A percentile compares a stretch with the other conserved stretches of the same genome.
Conservation (phyloP, 2,113 vertebrate species). For the Ginglymostoma cirratum region DNA sequence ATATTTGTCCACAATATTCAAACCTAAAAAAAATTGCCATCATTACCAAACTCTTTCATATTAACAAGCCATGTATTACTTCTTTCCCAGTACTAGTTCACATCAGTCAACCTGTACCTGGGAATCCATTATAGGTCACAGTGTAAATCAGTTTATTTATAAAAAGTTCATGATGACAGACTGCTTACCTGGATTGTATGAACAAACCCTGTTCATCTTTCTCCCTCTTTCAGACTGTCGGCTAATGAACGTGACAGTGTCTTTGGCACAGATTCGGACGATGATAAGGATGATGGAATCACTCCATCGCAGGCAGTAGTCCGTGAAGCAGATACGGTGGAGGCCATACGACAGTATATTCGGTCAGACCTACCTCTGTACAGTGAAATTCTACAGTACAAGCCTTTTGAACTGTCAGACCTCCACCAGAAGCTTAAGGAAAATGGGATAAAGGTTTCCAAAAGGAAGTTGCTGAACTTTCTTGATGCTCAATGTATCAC, state of each 20-base stretch:
- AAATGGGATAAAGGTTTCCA: conserved; percentile 68
- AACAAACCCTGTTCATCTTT: not conserved
- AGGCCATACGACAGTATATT: conserved; percentile 68
- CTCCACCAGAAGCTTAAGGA: conserved; percentile 71
- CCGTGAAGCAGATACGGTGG: conserved; percentile 55
- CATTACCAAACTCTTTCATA: not conserved
- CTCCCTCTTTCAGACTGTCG: conserved; percentile 48
- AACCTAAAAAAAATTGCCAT: not conserved
- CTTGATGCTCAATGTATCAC: conserved; percentile 87
- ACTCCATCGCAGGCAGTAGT: conserved; percentile 63
- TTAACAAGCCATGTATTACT: not conserved
- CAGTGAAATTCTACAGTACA: conserved; percentile 71
- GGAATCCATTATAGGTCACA: not conserved
- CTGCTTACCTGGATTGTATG: not conserved
- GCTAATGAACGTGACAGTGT: conserved; percentile 51
- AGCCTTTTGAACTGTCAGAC: conserved; percentile 73
- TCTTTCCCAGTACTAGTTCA: not conserved
- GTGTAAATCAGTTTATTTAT: conserved; percentile 40
- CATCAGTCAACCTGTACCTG: not conserved
- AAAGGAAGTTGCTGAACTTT: conserved; percentile 73
- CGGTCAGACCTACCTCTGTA: conserved; percentile 62
- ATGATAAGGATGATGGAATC: conserved; percentile 56
- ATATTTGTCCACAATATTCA: no score
- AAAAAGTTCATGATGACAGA: not conserved
- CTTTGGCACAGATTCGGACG: conserved; percentile 46